Conservation (phyloP, 2,797 vertebrate species). For the Eremophila alpestris region DNA sequence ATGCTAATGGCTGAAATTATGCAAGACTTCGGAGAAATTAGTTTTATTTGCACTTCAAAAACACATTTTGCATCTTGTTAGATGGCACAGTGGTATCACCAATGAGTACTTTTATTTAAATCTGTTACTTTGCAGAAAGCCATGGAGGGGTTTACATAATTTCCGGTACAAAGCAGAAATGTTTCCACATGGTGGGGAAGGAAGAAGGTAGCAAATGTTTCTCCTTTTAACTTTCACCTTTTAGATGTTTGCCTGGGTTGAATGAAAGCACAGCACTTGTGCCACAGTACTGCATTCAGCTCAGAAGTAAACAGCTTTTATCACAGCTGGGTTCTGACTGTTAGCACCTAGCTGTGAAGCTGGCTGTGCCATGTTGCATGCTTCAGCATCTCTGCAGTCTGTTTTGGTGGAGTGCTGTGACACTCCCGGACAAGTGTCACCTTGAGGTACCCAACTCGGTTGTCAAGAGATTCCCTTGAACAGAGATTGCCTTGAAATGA, state of each 20-base stretch:
- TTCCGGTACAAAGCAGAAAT: neutral
- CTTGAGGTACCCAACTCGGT: neutral
- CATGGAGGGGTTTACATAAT: neutral
- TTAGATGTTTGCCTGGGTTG: neutral
- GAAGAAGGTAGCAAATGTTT: neutral
- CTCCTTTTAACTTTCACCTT: neutral
- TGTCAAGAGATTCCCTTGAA: neutral
- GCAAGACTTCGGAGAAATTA: constrained; percentile 47
- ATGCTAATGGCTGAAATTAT: constrained; percentile 62
- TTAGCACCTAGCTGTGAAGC: neutral
- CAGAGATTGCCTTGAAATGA: neutral
- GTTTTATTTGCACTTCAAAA: constrained; percentile 67
- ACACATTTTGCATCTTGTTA: neutral
- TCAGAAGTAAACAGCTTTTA: neutral
- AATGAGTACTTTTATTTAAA: constrained; percentile 7
- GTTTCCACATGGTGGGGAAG: neutral
- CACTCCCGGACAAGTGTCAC: neutral
- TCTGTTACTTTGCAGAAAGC: neutral
- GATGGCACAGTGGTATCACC: neutral
- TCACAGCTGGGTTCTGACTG: neutral
- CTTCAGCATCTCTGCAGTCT: neutral
- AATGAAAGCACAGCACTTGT: neutral
- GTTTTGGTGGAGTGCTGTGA: neutral
- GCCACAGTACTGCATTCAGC: neutral
- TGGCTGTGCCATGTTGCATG: neutral